phyloP scores from a whole-genome alignment of 2,888 invertebrate species.

The Drosophila niveifrons region DNA sequence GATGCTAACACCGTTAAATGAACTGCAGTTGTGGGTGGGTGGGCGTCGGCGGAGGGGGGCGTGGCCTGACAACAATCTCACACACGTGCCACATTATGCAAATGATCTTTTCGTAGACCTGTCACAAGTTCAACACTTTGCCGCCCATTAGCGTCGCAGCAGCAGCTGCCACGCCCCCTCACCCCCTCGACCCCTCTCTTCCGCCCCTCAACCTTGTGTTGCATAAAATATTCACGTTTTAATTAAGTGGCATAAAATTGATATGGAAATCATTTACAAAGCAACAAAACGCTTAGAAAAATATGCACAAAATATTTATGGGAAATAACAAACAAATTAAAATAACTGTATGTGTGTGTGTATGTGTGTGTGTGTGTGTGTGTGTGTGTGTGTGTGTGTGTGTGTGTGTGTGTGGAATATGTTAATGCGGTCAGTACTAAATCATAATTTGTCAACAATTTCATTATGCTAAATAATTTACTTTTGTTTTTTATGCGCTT shows the following conservation, averaged over 20 bases:
- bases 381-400: background rate
- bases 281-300: constrained; percentile 34
- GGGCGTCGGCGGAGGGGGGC: constrained; percentile 27
- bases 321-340: constrained; percentile 22
- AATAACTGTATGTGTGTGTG: constrained; percentile 13
- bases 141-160: constrained; percentile 42
- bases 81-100: constrained; percentile 50
- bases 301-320: constrained; percentile 28
- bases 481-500: constrained; percentile 43
- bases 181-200: background rate
- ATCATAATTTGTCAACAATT: constrained; percentile 82
- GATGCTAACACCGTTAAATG: background rate
- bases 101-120: constrained; percentile 35
- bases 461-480: constrained; percentile 71
- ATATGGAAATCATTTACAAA: constrained; percentile 49
- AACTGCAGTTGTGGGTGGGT: constrained; percentile 4
- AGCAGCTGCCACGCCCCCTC: constrained; percentile 41
- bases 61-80: constrained; percentile 10
- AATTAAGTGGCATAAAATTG: constrained; percentile 63
- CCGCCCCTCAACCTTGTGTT: background rate
- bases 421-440: constrained; percentile 76
- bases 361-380: constrained; percentile 9
- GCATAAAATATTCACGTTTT: constrained; percentile 48
- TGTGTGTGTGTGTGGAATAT: constrained; percentile 43
- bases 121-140: constrained; percentile 45